Conservation (phyloP, 2,113 vertebrate genomes). For the Stigmatopora argus region DNA sequence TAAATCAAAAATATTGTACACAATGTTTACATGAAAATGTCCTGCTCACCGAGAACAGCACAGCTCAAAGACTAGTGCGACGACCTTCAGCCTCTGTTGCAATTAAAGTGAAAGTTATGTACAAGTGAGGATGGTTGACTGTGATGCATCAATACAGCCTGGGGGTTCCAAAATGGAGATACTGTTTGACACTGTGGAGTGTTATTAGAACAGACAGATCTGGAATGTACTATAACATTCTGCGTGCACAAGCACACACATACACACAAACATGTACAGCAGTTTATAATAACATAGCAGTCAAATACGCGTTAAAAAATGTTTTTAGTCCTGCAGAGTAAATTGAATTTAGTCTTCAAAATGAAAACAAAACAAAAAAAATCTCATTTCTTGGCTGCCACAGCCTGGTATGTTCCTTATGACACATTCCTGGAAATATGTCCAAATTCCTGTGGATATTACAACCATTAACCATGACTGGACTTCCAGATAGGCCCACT, state of each 20-base stretch:
- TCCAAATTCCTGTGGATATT: slow-evolving; percentile 48
- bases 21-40: slow-evolving; percentile 64
- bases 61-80: slow-evolving; percentile 46
- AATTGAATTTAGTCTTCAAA: slow-evolving; percentile 55
- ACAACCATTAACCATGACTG: slow-evolving; percentile 47
- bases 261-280: slow-evolving; percentile 23
- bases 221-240: slow-evolving; percentile 78
- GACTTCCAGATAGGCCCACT: slow-evolving; percentile 49
- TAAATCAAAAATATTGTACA: slow-evolving; percentile 54
- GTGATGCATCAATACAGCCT: slow-evolving; percentile 39
- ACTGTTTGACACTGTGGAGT: slow-evolving; percentile 31
- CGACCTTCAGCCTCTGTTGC: slow-evolving; percentile 46
- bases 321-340: slow-evolving; percentile 33
- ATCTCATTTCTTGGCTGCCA: slow-evolving; percentile 39
- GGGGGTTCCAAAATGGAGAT: slow-evolving; percentile 32
- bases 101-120: slow-evolving; percentile 36
- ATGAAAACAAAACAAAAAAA: slow-evolving; percentile 56
- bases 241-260: slow-evolving; percentile 10
- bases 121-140: slow-evolving; percentile 41
- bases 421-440: slow-evolving; percentile 35
- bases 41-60: slow-evolving; percentile 51
- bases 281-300: slow-evolving; percentile 36
- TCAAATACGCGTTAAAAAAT: slow-evolving; percentile 26
- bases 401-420: slow-evolving; percentile 44
- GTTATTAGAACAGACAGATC: slow-evolving; percentile 49